Conservation (phyloP, 2,113 vertebrate genomes). For the Carollia perspicillata region DNA sequence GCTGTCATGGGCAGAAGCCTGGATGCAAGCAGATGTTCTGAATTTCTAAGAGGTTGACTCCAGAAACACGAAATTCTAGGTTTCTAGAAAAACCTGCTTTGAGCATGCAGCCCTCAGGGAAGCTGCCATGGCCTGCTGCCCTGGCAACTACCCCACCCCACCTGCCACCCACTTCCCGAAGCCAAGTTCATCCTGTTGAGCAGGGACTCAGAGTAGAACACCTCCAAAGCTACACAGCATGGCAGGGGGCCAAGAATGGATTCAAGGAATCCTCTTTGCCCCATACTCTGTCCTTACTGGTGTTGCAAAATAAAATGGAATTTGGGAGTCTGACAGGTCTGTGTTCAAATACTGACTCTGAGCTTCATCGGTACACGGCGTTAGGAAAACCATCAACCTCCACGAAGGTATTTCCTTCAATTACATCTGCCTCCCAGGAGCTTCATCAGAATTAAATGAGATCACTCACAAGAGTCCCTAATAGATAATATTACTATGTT, state of each 20-base stretch:
- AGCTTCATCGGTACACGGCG: not conserved
- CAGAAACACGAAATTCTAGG: not conserved
- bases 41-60: not conserved
- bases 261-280: not conserved
- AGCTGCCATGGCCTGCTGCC: not conserved
- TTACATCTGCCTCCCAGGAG: not conserved
- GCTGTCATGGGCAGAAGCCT: not conserved
- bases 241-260: not conserved
- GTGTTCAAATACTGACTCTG: not conserved
- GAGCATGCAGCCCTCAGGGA: not conserved
- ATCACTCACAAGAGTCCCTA: not conserved
- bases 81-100: not conserved
- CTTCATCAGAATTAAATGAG: not conserved
- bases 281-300: not conserved
- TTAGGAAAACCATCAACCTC: not conserved
- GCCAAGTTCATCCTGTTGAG: not conserved
- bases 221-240: not conserved
- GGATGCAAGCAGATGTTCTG: not conserved
- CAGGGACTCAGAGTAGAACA: not conserved
- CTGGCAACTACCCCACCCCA: not conserved
- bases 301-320: not conserved
- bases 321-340: not conserved
- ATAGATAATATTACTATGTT: not conserved
- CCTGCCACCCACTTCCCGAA: not conserved
- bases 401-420: not conserved